A percentile compares a stretch with the other conserved stretches of the same genome.
Evolutionary conservation across 2,113 vertebrate species (phyloP).

Genomic region (Engraulis encrasicolus): DNA sequence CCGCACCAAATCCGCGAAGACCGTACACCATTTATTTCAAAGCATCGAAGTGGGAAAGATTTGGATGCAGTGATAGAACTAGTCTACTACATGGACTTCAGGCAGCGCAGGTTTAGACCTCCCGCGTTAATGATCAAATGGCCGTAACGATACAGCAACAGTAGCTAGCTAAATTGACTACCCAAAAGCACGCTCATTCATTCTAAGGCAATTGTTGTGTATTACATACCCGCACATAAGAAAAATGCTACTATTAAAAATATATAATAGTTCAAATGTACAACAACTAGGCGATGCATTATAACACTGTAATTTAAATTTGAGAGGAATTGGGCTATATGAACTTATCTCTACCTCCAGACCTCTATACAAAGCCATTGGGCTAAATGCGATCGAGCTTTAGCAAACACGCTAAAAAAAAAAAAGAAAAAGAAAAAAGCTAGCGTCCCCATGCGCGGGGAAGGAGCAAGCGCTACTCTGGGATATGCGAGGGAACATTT

Average conservation of each 20-base stretch:
- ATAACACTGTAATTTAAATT: not conserved
- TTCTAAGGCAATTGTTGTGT: not conserved
- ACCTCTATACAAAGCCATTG: not conserved
- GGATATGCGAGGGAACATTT: slow-evolving; percentile 14
- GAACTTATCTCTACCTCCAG: too few species aligned
- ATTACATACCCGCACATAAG: not conserved
- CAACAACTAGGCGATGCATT: not conserved
- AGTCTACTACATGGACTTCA: not conserved
- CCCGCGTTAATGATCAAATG: slow-evolving; percentile 32
- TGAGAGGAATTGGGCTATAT: not conserved
- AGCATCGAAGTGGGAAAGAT: too few species aligned
- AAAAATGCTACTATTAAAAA: not conserved
- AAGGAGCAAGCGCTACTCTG: not conserved
- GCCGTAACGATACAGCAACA: slow-evolving; percentile 12
- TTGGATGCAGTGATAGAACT: too few species aligned
- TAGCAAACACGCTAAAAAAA: not conserved
- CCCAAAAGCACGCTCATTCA: not conserved
- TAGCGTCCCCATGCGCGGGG: slow-evolving; percentile 15
- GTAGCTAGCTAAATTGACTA: not conserved
- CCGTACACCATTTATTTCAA: not conserved
- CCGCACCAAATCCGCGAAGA: not conserved
- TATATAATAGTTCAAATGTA: not conserved
- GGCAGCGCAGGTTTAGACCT: slow-evolving; percentile 15
- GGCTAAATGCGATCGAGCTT: slow-evolving; percentile 5
- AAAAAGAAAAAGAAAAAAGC: too few species aligned